Percentiles rank a stretch among this genome's conserved stretches.
These are phyloP conservation scores for Hestina assimilis DNA, from an alignment of 1,140 invertebrate genomes.

Conservation along the genomic window DNA sequence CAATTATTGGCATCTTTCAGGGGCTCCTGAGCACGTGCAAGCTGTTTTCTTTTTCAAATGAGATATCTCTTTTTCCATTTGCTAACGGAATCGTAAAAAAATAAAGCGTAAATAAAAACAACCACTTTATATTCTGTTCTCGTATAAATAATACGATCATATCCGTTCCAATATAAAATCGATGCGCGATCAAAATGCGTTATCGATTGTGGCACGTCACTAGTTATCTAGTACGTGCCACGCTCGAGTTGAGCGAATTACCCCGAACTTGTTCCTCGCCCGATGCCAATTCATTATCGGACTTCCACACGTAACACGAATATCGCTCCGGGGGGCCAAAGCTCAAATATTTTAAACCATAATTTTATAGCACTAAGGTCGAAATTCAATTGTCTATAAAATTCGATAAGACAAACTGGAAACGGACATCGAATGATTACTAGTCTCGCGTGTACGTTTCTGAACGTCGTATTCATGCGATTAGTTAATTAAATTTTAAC, in stretches of 20 bases:
- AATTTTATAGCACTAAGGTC: conserved; percentile 23
- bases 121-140: conserved; percentile 4
- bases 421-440: conserved; percentile 75
- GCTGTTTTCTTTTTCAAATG: too few species aligned
- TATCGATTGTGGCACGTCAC: conserved; percentile 31
- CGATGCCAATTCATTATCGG: conserved; percentile 72
- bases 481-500: conserved; percentile 39
- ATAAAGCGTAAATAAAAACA: background rate
- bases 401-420: conserved; percentile 65
- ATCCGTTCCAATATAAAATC: conserved; percentile 18
- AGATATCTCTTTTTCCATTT: too few species aligned
- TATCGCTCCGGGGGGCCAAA: conserved; percentile 28
- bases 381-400: conserved; percentile 23
- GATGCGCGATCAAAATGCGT: conserved; percentile 19
- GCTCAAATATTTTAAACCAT: conserved; percentile 27
- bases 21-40: too few species aligned
- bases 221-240: conserved; percentile 35
- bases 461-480: conserved; percentile 50
- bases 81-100: background rate
- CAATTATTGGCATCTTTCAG: too few species aligned
- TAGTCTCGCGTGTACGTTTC: conserved; percentile 55
- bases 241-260: conserved; percentile 48
- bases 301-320: conserved; percentile 63
- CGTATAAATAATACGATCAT: background rate
- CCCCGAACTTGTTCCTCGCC: conserved; percentile 58